Conservation (phyloP, 2,888 invertebrate genomes). For the Pterobdella sp. region DNA sequence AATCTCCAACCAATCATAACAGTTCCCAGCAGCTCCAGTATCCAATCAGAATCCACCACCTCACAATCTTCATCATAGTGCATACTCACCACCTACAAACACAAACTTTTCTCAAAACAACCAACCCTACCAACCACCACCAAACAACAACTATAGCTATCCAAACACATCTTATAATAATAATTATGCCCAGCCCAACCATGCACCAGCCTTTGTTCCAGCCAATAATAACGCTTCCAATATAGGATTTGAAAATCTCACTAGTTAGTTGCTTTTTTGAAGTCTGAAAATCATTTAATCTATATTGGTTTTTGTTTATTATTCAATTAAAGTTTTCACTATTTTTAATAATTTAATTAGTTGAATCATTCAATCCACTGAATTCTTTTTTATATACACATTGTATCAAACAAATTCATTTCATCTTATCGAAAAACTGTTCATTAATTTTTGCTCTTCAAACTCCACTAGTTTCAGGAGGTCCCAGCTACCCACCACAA, state of each 20-base stretch:
- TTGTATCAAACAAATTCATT: no score
- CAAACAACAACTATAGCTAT: no score
- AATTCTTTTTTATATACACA: not conserved
- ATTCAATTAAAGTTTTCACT: not conserved
- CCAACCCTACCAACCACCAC: slow-evolving; percentile 10
- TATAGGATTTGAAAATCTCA: slow-evolving; percentile 28
- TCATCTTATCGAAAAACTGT: not conserved
- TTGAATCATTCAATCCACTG: not conserved
- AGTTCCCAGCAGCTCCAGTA: slow-evolving; percentile 25
- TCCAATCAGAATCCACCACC: not conserved
- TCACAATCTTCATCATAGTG: slow-evolving; percentile 11
- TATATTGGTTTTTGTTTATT: not conserved
- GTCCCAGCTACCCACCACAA: slow-evolving; percentile 3
- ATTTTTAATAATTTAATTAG: not conserved
- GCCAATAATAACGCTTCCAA: not conserved
- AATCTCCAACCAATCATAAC: not conserved
- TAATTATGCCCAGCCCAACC: no score
- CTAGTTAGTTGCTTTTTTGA: slow-evolving; percentile 14
- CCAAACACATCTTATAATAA: no score
- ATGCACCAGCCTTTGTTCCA: no score
- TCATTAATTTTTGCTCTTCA: no score
- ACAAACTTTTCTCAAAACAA: not conserved
- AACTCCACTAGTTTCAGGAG: slow-evolving; percentile 20
- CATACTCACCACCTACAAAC: slow-evolving; percentile 27
- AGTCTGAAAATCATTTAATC: not conserved